A percentile compares a stretch with the other conserved stretches of the same genome.
phyloP scores from a whole-genome alignment of 2,888 invertebrate species.

The Chrysopilus asiliformis region DNA sequence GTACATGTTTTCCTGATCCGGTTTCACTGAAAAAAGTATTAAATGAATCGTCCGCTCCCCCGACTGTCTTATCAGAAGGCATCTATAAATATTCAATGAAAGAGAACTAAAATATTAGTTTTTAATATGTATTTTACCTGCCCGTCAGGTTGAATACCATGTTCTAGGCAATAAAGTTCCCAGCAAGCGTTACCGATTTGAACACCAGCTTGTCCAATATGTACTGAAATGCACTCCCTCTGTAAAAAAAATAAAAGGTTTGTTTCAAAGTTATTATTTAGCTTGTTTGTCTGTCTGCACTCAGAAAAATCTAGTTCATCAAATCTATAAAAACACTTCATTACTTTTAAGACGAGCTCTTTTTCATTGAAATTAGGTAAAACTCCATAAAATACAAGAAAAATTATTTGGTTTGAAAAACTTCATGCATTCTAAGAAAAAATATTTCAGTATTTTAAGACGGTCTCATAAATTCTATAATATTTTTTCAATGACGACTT shows the following conservation, averaged over 20 bases:
- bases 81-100: constrained; percentile 34
- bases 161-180: constrained; percentile 75
- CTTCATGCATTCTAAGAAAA: no score
- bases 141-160: constrained; percentile 73
- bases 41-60: constrained; percentile 62
- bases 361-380: no score
- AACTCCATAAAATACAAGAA: no score
- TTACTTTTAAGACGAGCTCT: no score
- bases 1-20: constrained; percentile 71
- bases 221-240: constrained; percentile 80
- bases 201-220: constrained; percentile 75
- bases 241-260: constrained; percentile 35
- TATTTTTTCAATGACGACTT: no score
- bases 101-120: background rate
- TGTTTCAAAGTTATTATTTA: no score
- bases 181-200: constrained; percentile 81
- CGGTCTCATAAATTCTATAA: no score
- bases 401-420: no score
- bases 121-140: constrained; percentile 30
- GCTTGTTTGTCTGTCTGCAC: no score
- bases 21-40: constrained; percentile 70
- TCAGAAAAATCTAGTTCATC: no score
- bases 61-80: constrained; percentile 68
- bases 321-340: no score
- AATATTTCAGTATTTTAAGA: no score